Evolutionary conservation across 1,140 invertebrate genomes (phyloP).

Genomic region (Leptopilina clavipes): DNA sequence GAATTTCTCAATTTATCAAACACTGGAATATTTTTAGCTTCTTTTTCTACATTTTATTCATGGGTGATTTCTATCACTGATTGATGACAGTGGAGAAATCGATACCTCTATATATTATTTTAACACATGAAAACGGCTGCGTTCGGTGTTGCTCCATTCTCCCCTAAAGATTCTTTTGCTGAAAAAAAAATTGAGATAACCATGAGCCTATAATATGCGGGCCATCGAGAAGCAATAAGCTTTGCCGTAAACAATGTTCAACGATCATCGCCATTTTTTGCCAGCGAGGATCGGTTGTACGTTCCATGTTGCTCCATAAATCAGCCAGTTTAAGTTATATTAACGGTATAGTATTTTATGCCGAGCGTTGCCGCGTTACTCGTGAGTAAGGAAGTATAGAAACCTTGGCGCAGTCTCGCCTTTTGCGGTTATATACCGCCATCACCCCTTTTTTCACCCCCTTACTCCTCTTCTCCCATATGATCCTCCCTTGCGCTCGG

Average conservation of each 20-base stretch:
- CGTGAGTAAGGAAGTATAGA: constrained; percentile 45
- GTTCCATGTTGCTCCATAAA: constrained; percentile 49
- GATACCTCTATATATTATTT: too few species aligned
- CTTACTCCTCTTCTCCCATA: not conserved
- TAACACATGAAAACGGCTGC: not conserved
- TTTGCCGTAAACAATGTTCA: constrained; percentile 37
- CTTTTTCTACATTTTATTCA: too few species aligned
- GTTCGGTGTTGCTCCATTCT: not conserved
- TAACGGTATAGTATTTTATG: constrained; percentile 58
- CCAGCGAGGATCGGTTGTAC: constrained; percentile 8
- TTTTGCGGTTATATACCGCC: constrained; percentile 18
- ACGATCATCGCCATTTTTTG: constrained; percentile 47
- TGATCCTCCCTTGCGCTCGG: constrained; percentile 16
- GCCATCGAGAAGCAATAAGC: constrained; percentile 29
- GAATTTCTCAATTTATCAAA: too few species aligned
- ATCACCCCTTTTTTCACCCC: not conserved
- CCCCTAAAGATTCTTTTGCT: not conserved
- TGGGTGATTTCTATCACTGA: too few species aligned
- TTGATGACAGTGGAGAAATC: too few species aligned
- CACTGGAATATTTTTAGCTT: too few species aligned
- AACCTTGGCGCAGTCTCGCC: constrained; percentile 39
- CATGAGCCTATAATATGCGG: constrained; percentile 6
- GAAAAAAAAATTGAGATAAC: not conserved
- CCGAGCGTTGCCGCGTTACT: constrained; percentile 39
- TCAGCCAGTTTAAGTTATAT: constrained; percentile 60